Evolutionary conservation across 2,888 invertebrate species (phyloP).

Genomic region (Pterostichus niger): DNA sequence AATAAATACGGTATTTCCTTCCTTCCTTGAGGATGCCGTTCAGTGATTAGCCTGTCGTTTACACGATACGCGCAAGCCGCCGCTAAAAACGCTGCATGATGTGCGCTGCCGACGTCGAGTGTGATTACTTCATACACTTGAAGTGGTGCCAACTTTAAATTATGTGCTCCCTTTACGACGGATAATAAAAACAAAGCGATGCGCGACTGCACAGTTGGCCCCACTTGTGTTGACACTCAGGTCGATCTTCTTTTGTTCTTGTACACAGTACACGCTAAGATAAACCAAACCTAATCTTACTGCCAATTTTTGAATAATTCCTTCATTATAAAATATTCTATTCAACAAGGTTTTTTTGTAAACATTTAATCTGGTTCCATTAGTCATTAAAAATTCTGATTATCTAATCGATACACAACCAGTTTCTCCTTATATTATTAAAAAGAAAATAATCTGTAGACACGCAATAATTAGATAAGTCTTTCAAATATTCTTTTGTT

Average conservation of each 20-base stretch:
- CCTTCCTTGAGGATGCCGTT: background rate
- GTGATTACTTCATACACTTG: conserved; percentile 58
- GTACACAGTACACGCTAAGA: conserved; percentile 3
- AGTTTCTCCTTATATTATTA: background rate
- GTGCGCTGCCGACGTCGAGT: conserved; percentile 41
- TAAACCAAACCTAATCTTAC: background rate
- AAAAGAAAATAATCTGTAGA: conserved; percentile 52
- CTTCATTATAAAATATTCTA: conserved; percentile 1
- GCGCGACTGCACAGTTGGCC: conserved; percentile 44
- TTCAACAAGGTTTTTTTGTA: background rate
- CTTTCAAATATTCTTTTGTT: background rate
- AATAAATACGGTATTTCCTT: conserved; percentile 47
- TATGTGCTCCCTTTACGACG: conserved; percentile 63
- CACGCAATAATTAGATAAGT: conserved; percentile 53
- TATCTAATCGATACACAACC: conserved; percentile 27
- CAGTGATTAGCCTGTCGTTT: conserved; percentile 50
- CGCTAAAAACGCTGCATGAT: background rate
- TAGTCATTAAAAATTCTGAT: conserved; percentile 41
- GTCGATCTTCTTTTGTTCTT: conserved; percentile 13
- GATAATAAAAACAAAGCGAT: conserved; percentile 58
- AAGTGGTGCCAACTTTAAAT: conserved; percentile 65
- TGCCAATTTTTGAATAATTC: conserved; percentile 5
- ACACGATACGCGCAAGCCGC: conserved; percentile 18
- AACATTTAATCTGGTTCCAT: background rate
- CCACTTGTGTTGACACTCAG: conserved; percentile 52